Evolutionary conservation across 2,888 invertebrate genomes (phyloP).

Genomic region (Xanthia icteritia): DNA sequence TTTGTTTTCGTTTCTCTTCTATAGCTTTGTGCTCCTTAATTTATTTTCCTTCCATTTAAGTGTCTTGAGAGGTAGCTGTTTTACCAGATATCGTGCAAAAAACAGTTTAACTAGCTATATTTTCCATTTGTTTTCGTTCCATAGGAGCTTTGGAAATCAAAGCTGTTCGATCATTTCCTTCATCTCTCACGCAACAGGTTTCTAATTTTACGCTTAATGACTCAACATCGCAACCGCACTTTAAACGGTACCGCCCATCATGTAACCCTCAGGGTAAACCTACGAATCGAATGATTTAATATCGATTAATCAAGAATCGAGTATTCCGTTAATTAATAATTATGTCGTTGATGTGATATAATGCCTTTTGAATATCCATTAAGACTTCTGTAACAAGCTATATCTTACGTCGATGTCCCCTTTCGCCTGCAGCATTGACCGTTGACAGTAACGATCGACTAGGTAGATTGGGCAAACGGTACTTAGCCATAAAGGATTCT

Average conservation of each 20-base stretch:
- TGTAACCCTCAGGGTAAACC: slow-evolving; percentile 46
- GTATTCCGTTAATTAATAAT: slow-evolving; percentile 66
- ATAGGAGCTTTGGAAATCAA: not conserved
- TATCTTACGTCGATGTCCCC: slow-evolving; percentile 53
- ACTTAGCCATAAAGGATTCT: slow-evolving; percentile 25
- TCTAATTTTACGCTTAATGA: slow-evolving; percentile 33
- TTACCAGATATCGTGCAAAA: too few species aligned
- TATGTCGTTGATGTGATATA: slow-evolving; percentile 66
- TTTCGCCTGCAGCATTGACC: slow-evolving; percentile 55
- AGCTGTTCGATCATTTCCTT: not conserved
- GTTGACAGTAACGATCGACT: slow-evolving; percentile 56
- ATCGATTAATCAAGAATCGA: slow-evolving; percentile 61
- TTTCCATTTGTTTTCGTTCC: not conserved
- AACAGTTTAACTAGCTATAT: not conserved
- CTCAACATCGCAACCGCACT: slow-evolving; percentile 40
- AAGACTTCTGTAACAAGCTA: slow-evolving; percentile 64
- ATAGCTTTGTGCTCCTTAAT: not conserved
- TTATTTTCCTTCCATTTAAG: not conserved
- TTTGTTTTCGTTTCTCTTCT: not conserved
- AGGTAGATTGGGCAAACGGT: slow-evolving; percentile 48
- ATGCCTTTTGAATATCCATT: slow-evolving; percentile 59
- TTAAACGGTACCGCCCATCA: slow-evolving; percentile 55
- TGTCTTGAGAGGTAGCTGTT: not conserved
- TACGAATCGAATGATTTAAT: slow-evolving; percentile 54
- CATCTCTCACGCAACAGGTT: slow-evolving; percentile 29